Evolutionary conservation across 2,797 vertebrate species (phyloP), one percentile per base, ranked within the genome.

Genomic region (Streptopelia turtur): DNA sequence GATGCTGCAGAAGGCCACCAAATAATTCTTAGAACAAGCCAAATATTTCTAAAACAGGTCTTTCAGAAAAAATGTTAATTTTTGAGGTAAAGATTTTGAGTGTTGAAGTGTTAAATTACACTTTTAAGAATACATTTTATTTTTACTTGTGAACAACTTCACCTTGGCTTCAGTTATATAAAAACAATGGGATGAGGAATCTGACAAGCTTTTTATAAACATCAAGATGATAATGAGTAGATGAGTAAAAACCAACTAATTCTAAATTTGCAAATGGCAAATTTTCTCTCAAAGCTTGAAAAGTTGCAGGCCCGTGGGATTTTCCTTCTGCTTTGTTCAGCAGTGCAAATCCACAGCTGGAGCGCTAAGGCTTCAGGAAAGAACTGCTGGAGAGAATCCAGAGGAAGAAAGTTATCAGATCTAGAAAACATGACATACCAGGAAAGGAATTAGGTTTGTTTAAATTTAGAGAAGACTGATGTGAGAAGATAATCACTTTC

Each of bases 391-490:
- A 96, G 89, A 87, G 60, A 72, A 95, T 91, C 93, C 95, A 95
- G 95, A 92, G 93, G 88, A 96, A 94, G 83, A 95, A 95, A 94
- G 53, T 92, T 97, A 96, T 95, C 94, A 97, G 95, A 97, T 97
- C 92, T 89, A 96, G 90, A 95, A 94, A 96, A 92, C 41, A 97
- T 97, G 95, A 97, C 87, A 90, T 97, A 96, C 90, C 71, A 95
- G 56, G 93, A 97, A 97, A 96, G 96, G 95, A 97, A 96, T 96
- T 96, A 77, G 49, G 89, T 57, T 92, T 97, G 93, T 93, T 95
- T 96, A 94, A 96, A 92, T 95, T 94, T 95, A 90, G 95, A 93
- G 93, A 96, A 89, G 90, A 77, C 71, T 71, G 90, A 95, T 96
- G 71, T 80, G 83, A 87, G 37, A 92, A 94, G 96, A 97, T 96